Evolutionary conservation across 2,888 invertebrate genomes (phyloP), one percentile per base, ranked within the genome.

Genomic region (Podabrus alpinus): DNA sequence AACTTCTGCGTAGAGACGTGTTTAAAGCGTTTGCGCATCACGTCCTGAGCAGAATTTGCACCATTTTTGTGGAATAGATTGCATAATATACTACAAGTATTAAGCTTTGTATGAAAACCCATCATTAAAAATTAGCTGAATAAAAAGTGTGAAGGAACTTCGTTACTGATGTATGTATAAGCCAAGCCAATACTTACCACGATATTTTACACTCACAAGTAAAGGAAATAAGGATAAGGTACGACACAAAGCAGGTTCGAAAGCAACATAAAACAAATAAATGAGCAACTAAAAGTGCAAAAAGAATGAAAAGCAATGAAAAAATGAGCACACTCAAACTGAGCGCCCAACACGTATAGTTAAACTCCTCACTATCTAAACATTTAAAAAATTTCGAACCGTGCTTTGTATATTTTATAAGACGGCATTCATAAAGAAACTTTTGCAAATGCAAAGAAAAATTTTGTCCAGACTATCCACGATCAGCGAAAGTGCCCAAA

Each of bases 181-280:
- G 79, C 77, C 74, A 81, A 83, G 81, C 82, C 76, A 68, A 67
- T 80, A 85, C 84, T 84, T 83, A 85, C 84, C 84, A 80, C 73
- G 15, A 72, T 68, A 45, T 71, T 64, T 73, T 74, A 71, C 66
- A 78, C 71, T 76, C 71, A 68, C 59, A 59, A 62, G 59, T 62
- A 66, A 80, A 74, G 59, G 70, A 78, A 79, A 80, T 81, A 73
- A 73, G 74, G 80, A 78, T 77, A 77, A 79, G 82, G 83, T 81
- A 83, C 81, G 83, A 85, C 84, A 87, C 86, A 87, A 88, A 87
- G 87, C 87, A 87, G 86, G 87, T 88, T 87, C 87, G 85, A 86
- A 84, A 86, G 86, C 86, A 84, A 85, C 83, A 84, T 79, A 83
- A 84, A 80, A 83, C 79, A 83, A 81, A 83, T 69, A 79, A 81